A percentile compares a stretch with the other conserved stretches of the same genome.
phyloP scores from a whole-genome alignment of 2,797 vertebrate genomes.

The Pampus argenteus region DNA sequence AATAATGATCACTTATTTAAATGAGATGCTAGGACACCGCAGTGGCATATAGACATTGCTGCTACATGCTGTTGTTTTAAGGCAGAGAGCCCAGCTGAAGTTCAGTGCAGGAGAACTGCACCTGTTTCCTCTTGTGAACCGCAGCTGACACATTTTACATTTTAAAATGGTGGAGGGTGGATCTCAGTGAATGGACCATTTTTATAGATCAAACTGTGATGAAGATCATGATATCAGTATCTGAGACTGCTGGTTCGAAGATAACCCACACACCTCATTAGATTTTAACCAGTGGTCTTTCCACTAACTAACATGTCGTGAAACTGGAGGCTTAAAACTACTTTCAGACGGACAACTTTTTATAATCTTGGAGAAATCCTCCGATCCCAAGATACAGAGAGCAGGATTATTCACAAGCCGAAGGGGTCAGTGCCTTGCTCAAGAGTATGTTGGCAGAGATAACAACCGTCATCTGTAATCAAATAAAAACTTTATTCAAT shows the following conservation, averaged over 20 bases:
- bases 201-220: not conserved
- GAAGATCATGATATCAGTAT: conserved; percentile 14
- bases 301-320: too few relatives aligned
- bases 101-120: conserved; percentile 2
- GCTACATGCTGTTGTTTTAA: not conserved
- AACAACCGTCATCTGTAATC: not conserved
- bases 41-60: not conserved
- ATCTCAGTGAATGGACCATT: not conserved
- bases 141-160: conserved; percentile 9
- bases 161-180: not conserved
- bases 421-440: too few relatives aligned
- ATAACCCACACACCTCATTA: too few relatives aligned
- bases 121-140: conserved; percentile 12
- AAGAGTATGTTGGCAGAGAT: not conserved
- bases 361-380: too few relatives aligned
- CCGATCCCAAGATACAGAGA: too few relatives aligned
- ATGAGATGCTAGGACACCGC: not conserved
- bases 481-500: not conserved
- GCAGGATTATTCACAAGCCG: too few relatives aligned
- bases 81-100: not conserved
- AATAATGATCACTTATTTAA: not conserved
- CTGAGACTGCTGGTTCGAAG: too few relatives aligned
- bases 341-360: too few relatives aligned
- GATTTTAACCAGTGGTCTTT: too few relatives aligned
- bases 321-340: too few relatives aligned